Conservation (phyloP, 2,797 vertebrate species). For the Gila robusta region DNA sequence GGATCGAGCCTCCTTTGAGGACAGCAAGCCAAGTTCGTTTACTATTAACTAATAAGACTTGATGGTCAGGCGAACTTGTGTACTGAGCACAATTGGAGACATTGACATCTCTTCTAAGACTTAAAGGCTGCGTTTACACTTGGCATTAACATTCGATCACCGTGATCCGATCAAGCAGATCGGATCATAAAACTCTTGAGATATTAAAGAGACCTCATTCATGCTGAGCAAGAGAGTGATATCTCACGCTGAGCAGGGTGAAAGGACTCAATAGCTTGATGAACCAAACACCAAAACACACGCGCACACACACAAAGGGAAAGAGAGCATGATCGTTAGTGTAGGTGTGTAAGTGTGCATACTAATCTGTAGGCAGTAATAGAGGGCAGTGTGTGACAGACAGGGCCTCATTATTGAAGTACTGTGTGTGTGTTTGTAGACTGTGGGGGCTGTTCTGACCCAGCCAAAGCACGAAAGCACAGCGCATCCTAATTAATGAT, state of each 20-base stretch:
- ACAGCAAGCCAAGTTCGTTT: background rate
- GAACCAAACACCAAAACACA: background rate
- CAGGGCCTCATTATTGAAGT: slow-evolving; percentile 54
- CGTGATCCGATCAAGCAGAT: no score
- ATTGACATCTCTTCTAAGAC: no score
- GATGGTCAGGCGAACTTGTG: no score
- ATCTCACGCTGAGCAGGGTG: slow-evolving; percentile 25
- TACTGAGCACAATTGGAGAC: no score
- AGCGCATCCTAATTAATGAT: slow-evolving; percentile 82
- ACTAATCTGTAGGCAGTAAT: slow-evolving; percentile 59
- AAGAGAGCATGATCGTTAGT: slow-evolving; percentile 27
- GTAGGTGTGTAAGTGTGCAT: slow-evolving; percentile 57
- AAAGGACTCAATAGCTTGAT: slow-evolving; percentile 32
- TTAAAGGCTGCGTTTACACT: no score
- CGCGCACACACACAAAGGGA: slow-evolving; percentile 12
- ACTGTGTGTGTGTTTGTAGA: slow-evolving; percentile 29
- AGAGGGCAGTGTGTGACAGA: slow-evolving; percentile 57
- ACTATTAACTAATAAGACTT: background rate
- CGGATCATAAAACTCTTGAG: background rate
- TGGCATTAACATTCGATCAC: no score
- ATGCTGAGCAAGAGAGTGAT: slow-evolving; percentile 21
- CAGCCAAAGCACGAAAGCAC: slow-evolving; percentile 73
- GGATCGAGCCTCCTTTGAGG: background rate
- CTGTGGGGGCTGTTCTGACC: slow-evolving; percentile 68
- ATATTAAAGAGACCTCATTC: background rate